Conservation (phyloP, 1,140 invertebrate species). For the Himalopsyche phryganea region DNA sequence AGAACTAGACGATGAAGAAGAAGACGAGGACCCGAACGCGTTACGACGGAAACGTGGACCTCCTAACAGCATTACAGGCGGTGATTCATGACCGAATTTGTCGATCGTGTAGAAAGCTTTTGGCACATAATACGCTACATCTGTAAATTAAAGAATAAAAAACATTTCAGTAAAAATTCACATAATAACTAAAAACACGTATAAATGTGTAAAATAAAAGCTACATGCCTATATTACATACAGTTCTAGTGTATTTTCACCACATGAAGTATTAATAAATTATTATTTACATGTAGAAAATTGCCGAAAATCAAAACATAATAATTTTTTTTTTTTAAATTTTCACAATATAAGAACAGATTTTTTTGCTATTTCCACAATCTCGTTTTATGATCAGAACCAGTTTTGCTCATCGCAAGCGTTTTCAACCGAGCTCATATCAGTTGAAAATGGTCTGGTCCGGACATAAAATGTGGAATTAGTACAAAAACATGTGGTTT, state of each 20-base stretch:
- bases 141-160: slow-evolving; percentile 25
- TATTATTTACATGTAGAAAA: background rate
- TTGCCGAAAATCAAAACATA: too few relatives aligned
- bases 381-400: too few relatives aligned
- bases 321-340: too few relatives aligned
- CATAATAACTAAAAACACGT: background rate
- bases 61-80: slow-evolving; percentile 25
- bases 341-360: too few relatives aligned
- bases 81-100: slow-evolving; percentile 27
- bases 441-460: too few relatives aligned
- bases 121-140: slow-evolving; percentile 30
- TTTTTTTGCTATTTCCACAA: too few relatives aligned
- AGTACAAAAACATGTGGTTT: too few relatives aligned
- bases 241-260: background rate
- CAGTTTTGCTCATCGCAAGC: too few relatives aligned
- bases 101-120: slow-evolving; percentile 33
- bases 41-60: slow-evolving; percentile 9
- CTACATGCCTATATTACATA: background rate
- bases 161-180: too few relatives aligned
- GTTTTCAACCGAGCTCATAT: too few relatives aligned
- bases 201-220: background rate
- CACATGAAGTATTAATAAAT: background rate
- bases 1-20: slow-evolving; percentile 8
- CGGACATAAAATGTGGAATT: too few relatives aligned
- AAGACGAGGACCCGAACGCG: background rate